These are phyloP conservation scores for Actinia equina DNA, from an alignment of 64 coral and sea anemone genomes.

Conservation along the genomic window DNA sequence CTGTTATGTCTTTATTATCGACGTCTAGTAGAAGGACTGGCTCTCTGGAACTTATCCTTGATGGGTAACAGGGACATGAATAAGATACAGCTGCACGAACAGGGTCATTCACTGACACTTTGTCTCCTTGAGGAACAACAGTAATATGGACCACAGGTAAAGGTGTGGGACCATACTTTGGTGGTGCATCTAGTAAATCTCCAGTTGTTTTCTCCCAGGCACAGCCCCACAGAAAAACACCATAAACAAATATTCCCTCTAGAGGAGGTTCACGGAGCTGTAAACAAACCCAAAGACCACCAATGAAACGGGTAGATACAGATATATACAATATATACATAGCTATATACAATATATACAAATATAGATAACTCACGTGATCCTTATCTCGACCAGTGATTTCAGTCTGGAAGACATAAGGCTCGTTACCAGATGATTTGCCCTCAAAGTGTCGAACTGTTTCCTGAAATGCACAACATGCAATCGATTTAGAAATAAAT, in stretches of 20 bases:
- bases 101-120: constrained; percentile 82
- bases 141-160: constrained; percentile 91
- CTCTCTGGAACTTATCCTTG: constrained; percentile 80
- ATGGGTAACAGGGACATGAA: constrained; percentile 90
- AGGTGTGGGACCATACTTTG: constrained; percentile 87
- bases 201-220: constrained; percentile 99
- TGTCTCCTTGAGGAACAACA: constrained; percentile 86
- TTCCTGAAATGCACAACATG: constrained; percentile 37
- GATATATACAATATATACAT: neutral
- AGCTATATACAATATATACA: neutral
- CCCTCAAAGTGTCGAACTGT: constrained; percentile 79
- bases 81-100: constrained; percentile 85
- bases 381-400: constrained; percentile 98
- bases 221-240: constrained; percentile 96
- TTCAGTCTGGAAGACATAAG: constrained; percentile 94
- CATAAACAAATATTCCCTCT: constrained; percentile 94
- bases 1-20: constrained; percentile 92
- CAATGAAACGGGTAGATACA: neutral
- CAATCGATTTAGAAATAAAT: neutral
- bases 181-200: constrained; percentile 92
- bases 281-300: neutral
- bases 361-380: constrained; percentile 62
- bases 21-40: constrained; percentile 87
- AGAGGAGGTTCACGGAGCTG: constrained; percentile 92
- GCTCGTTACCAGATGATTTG: constrained; percentile 61